A percentile compares a stretch with the other conserved stretches of the same genome.
These are phyloP conservation scores for Festucalex cinctus DNA, from an alignment of 2,113 vertebrate species.

Conservation along the genomic window DNA sequence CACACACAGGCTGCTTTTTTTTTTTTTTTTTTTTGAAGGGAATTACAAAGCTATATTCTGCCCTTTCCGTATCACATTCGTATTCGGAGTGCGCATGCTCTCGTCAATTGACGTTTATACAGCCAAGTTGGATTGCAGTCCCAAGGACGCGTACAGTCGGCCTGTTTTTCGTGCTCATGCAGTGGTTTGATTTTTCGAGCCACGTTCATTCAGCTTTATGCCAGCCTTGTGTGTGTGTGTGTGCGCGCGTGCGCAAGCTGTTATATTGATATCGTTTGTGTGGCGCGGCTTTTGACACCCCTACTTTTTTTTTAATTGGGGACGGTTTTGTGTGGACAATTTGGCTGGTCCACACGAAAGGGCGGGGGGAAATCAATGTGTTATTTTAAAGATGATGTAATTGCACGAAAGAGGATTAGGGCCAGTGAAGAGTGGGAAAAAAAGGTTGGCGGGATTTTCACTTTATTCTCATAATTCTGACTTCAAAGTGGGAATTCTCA, in stretches of 20 bases:
- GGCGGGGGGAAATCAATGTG: too few species aligned
- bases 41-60: constrained; percentile 12
- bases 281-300: constrained; percentile 37
- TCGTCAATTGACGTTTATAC: constrained; percentile 28
- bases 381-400: constrained; percentile 11
- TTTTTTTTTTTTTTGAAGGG: neutral
- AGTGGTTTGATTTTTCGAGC: constrained; percentile 7
- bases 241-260: constrained; percentile 33
- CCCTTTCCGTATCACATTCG: constrained; percentile 19
- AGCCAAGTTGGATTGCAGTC: neutral
- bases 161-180: neutral
- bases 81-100: constrained; percentile 41
- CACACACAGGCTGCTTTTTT: constrained; percentile 22
- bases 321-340: neutral
- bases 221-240: constrained; percentile 23
- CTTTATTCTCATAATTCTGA: too few species aligned
- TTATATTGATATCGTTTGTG: constrained; percentile 15
- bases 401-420: too few species aligned
- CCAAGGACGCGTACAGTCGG: neutral
- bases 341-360: neutral
- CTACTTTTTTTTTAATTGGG: neutral
- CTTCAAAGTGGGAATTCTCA: too few species aligned
- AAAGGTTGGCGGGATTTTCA: too few species aligned
- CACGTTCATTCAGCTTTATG: constrained; percentile 46
- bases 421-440: too few species aligned